Percentiles rank a stretch among this genome's conserved stretches.
These are phyloP conservation scores for Orthosia incerta DNA, from an alignment of 2,888 invertebrate genomes.

Conservation along the genomic window DNA sequence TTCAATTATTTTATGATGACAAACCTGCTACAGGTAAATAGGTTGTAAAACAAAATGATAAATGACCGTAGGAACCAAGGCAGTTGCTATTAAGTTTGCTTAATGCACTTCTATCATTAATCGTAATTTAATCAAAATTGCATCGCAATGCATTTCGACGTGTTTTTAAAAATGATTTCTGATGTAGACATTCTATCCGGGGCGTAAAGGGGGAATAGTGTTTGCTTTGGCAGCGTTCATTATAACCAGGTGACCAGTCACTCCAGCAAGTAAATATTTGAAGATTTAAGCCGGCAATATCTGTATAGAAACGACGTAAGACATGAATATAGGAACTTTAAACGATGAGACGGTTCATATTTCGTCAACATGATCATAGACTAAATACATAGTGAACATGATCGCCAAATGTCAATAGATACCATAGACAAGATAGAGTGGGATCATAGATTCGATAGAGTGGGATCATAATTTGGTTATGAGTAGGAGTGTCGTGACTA, in stretches of 20 bases:
- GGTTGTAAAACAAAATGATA: neutral
- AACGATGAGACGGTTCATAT: neutral
- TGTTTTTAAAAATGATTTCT: neutral
- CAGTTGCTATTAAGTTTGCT: neutral
- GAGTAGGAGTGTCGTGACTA: neutral
- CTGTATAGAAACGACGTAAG: neutral
- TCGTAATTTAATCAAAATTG: neutral
- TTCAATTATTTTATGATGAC: neutral
- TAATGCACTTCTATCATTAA: slow-evolving; percentile 1
- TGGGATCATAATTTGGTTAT: neutral
- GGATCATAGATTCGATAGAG: neutral
- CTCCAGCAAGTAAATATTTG: slow-evolving; percentile 25
- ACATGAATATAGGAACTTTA: neutral
- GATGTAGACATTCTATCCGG: neutral
- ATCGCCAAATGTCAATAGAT: slow-evolving; percentile 8
- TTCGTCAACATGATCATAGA: neutral
- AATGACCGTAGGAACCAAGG: neutral
- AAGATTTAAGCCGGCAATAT: neutral
- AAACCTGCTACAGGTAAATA: no score
- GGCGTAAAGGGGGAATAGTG: neutral
- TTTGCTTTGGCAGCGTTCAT: slow-evolving; percentile 17
- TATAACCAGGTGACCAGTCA: neutral
- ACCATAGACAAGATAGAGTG: neutral
- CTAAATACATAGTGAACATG: no score
- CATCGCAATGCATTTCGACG: neutral